A percentile compares a stretch with the other conserved stretches of the same genome.
Conservation (phyloP, 2,113 vertebrate genomes). For the Xiphophorus hellerii region DNA sequence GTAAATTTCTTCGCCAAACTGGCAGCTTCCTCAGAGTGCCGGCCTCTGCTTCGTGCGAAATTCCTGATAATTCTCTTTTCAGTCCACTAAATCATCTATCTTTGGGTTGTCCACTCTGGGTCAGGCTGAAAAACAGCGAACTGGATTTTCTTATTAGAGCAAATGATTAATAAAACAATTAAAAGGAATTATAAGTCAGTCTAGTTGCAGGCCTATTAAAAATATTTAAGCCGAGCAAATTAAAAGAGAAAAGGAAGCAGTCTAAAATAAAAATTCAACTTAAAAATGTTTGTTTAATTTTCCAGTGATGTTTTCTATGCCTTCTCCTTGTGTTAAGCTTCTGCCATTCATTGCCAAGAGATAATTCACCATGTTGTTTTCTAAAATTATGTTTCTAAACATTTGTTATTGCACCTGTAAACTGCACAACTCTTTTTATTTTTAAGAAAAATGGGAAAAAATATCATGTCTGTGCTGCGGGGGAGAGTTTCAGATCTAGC, state of each 20-base stretch:
- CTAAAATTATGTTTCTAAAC: conserved; percentile 64
- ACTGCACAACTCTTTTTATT: conserved; percentile 40
- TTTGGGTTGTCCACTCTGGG: not conserved
- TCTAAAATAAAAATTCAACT: not conserved
- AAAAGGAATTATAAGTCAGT: not conserved
- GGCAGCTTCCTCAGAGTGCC: not conserved
- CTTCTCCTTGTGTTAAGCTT: conserved; percentile 39
- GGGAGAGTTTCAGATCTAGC: conserved; percentile 40
- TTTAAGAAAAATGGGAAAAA: conserved; percentile 16
- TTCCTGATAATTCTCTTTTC: not conserved
- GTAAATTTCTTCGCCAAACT: not conserved
- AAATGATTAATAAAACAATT: conserved; percentile 4
- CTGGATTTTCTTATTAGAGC: not conserved
- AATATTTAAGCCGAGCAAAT: conserved; percentile 1
- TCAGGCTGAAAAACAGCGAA: not conserved
- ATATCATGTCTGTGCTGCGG: conserved; percentile 44
- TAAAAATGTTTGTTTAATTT: conserved; percentile 12
- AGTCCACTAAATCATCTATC: not conserved
- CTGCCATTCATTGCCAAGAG: conserved; percentile 53
- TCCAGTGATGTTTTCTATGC: conserved; percentile 46
- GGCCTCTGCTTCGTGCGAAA: not conserved
- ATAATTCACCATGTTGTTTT: conserved; percentile 60
- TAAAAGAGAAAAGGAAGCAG: not conserved
- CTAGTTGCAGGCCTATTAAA: not conserved
- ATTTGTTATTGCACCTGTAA: conserved; percentile 56